Evolutionary conservation across 1,140 invertebrate genomes (phyloP).

Genomic region (Galleria mellonella): DNA sequence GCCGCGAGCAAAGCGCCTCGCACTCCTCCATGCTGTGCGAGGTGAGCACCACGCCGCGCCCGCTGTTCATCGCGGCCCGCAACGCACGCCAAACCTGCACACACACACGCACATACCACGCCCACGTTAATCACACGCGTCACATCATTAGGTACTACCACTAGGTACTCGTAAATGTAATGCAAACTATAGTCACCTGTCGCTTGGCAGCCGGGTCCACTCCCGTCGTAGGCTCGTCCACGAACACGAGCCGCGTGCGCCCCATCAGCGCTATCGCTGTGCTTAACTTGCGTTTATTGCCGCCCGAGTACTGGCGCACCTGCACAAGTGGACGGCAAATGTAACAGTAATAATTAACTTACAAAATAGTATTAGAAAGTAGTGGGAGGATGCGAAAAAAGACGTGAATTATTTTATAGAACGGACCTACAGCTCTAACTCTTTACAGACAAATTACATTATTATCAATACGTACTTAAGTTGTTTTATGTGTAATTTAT

Average conservation of each 20-base stretch:
- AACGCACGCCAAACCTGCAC: slow-evolving; percentile 83
- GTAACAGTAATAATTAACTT: too few relatives aligned
- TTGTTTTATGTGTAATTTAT: too few relatives aligned
- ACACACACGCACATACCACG: not conserved
- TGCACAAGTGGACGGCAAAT: slow-evolving; percentile 20
- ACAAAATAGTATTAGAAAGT: too few relatives aligned
- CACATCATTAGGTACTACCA: too few relatives aligned
- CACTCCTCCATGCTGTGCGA: slow-evolving; percentile 92
- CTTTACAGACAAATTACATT: too few relatives aligned
- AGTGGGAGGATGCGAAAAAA: too few relatives aligned
- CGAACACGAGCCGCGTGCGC: slow-evolving; percentile 88
- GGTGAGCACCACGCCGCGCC: slow-evolving; percentile 85
- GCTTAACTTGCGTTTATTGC: slow-evolving; percentile 96
- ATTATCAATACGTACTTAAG: too few relatives aligned
- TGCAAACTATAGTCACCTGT: slow-evolving; percentile 62
- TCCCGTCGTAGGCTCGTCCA: slow-evolving; percentile 90
- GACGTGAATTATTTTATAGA: too few relatives aligned
- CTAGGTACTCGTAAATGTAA: too few relatives aligned
- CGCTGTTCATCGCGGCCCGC: slow-evolving; percentile 72
- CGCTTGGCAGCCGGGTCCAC: slow-evolving; percentile 90
- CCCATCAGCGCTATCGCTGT: slow-evolving; percentile 95
- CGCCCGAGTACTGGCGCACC: slow-evolving; percentile 85
- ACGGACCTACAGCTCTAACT: too few relatives aligned
- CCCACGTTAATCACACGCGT: too few relatives aligned
- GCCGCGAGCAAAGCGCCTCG: slow-evolving; percentile 88